Evolutionary conservation across 64 coral and sea anemone genomes (phyloP), one percentile per base, ranked within the genome.

Genomic region (Hydrozoanthus tunicans): DNA sequence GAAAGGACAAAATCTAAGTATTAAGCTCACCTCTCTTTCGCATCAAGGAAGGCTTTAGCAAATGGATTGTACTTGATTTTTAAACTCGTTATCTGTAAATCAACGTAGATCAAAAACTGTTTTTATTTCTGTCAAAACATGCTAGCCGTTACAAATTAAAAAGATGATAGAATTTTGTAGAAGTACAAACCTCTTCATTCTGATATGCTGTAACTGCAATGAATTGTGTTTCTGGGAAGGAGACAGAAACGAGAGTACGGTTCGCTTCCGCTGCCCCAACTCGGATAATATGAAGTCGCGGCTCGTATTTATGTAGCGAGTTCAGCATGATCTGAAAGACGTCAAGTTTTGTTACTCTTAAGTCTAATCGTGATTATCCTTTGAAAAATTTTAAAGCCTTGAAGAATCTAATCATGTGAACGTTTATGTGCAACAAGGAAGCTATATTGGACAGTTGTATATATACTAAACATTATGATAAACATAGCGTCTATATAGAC

Each of bases 31-130:
- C 96, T 80, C 64, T 98, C 96, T 79, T 98, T 98, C 0, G 93
- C 93, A 77, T 98, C 96, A 58, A 98, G 91, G 82, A 98, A 98
- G 14, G 96, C 96, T 51, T 98, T 98, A 0, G 96, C 96, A 73
- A 98, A 98, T 5, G 96, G 96, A 72, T 98, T 98, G 76, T 95
- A 91, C 57, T 95, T 98, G 56, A 98, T 98, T 81, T 98, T 98
- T 66, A 98, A 82, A 78, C 89, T 91, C 12, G 96, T 98, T 90
- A 98, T 98, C 96, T 98, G 89, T 25, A 72, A 88, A 81, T 58
- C 85, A 73, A 80, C 54, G 78, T 4, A 89, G 73, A 24, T 55
- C 79, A 17, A 77, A 59, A 66, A 13, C 77, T 59, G 51, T 80
- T 43, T 83, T 62, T 73, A n/a, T 91, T 71, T 75, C 53, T 43